phyloP scores from a whole-genome alignment of 2,888 invertebrate species.

The Pecten maximus region DNA sequence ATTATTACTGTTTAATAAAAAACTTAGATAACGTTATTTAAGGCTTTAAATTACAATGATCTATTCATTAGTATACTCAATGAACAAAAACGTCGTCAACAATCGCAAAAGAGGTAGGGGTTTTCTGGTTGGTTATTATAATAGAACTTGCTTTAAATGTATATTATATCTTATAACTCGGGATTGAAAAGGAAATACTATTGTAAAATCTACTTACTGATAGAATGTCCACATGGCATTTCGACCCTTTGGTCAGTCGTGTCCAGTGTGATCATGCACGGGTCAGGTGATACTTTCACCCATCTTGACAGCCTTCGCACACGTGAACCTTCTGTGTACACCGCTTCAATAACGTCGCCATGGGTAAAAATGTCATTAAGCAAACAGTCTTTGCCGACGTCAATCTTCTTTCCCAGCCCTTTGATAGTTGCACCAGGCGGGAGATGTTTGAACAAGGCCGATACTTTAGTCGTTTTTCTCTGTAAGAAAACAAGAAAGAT shows the following conservation, averaged over 20 bases:
- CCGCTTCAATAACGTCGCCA: not conserved
- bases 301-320: not conserved
- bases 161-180: too few relatives aligned
- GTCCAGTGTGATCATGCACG: not conserved
- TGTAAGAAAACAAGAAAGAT: not conserved
- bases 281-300: not conserved
- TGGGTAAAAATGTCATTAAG: not conserved
- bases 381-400: not conserved
- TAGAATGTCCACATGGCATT: slow-evolving; percentile 8
- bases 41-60: too few relatives aligned
- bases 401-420: not conserved
- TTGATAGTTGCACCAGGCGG: not conserved
- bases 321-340: not conserved
- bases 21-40: too few relatives aligned
- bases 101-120: too few relatives aligned
- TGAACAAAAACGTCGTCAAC: too few relatives aligned
- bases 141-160: too few relatives aligned
- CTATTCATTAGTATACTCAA: too few relatives aligned
- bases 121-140: too few relatives aligned
- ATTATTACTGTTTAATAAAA: too few relatives aligned
- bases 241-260: not conserved
- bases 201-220: slow-evolving; percentile 11
- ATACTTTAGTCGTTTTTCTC: not conserved
- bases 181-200: too few relatives aligned
- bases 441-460: not conserved